Base-by-base conservation (phyloP, 2,888 invertebrate species). In the Chymomyza fuscimana region DNA sequence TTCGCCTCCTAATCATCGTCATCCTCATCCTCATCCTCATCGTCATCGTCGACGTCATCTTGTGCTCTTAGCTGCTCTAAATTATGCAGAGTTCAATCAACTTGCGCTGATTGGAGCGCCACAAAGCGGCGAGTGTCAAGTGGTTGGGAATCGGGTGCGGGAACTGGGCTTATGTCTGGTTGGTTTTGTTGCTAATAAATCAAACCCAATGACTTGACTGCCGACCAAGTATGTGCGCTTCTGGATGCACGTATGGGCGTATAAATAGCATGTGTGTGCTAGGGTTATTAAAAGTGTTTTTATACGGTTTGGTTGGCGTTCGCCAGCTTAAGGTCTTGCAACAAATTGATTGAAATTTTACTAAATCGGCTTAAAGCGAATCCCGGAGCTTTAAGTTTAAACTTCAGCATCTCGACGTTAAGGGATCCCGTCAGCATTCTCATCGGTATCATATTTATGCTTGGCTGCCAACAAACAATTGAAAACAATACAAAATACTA, bases 391-490 rank as follows among this genome's bases (percentile, higher is more conserved):
- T 72, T 2, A 9, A 0, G 58, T 29, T 54, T 78, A 64, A 75
- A 78, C 73, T 69, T 78, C 65, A n/a, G 68, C 76, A 12, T 2
- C 29, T 25, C 9, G 56, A n/a, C 19, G 5, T 15, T 19, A 3
- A 16, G 5, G 51, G n/a, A 51, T 16, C 15, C 58, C 15, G n/a
- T 16, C 40, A 76, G 62, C 76, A 72, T 74, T 70, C 83, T 77
- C 82, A 81, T 85, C 81, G 82, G 81, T 84, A 84, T 85, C 81
- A 84, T 81, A 85, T 84, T 82, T 88, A 85, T 86, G 87, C 87
- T 86, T 79, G 82, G 78, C 78, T 88, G 89, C 88, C 85, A 87
- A 78, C 81, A 87, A 87, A 89, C 88, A 87, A 88, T 88, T 86
- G 89, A 80, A 81, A 86, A 81, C 83, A 86, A 86, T 87, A 82